Evolutionary conservation across 1,140 invertebrate genomes (phyloP), one percentile per base, ranked within the genome.

Genomic region (Kradibia gibbosae): DNA sequence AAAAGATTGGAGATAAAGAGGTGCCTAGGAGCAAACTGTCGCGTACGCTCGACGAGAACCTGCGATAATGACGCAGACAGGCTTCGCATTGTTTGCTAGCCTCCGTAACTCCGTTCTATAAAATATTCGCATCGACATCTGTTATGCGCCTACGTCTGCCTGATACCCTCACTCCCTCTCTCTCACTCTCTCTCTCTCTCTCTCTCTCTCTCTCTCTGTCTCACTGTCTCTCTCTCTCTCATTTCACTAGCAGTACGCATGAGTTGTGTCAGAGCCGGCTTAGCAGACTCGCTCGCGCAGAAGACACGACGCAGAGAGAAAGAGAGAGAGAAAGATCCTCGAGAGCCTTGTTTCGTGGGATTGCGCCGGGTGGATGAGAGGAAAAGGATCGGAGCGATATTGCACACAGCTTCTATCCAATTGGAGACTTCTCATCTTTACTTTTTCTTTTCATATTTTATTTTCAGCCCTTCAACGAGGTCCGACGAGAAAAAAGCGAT

Each of bases 71-170:
- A 81, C 80, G 84, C 76, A 45, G 45, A 53, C 70, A 34, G 5
- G 57, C n/a, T 25, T n/a, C 3, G 53, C 82, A 75, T 83, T 82
- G 76, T 81, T 83, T 84, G 82, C 83, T 82, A 53, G 78, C 84
- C 73, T 42, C 31, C 17, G 13, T 53, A 84, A 83, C 82, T 81
- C 82, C 62, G 75, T 78, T 83, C 82, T 82, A 85, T 89, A 88
- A 91, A 90, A 89, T 90, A 91, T 91, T 89, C 88, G 84, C 85
- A 88, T 89, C 89, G 86, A 90, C 89, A 91, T 91, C 89, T 91
- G 90, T 86, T 88, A 84, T 86, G 81, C 88, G 87, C 86, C 86
- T 88, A 88, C 88, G 86, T 88, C 83, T 39, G n/a, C 13, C 55
- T 60, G n/a, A 28, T 13, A 4, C 53, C 25, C 53, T 1, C 53